Evolutionary conservation across 2,888 invertebrate genomes (phyloP), one percentile per base, ranked within the genome.

Genomic region (Caenorhabditis panamensis): DNA sequence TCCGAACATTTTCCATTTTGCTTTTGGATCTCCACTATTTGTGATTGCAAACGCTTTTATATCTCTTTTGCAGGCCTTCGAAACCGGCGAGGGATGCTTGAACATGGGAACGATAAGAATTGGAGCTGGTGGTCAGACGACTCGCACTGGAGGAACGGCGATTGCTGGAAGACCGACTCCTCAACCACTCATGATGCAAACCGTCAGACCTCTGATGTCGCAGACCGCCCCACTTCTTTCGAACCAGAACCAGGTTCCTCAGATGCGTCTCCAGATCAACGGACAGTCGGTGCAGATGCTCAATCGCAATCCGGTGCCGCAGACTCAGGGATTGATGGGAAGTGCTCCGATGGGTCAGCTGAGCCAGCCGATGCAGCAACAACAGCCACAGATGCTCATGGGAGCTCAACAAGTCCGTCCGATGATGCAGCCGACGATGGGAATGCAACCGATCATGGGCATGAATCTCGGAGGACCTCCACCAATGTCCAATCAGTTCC

Each of bases 71-170:
- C 64, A 73, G 53, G 31, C 64, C 13, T 73, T 56, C 64, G 62
- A 41, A 18, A 44, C 37, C 16, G 79, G 80, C 24, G 85, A 82
- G 22, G 69, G 75, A 18, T 75, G 80, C 47, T 31, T 88, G 8
- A 85, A 88, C 68, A 86, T 89, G 85, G 89, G 89, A 49, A 89
- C 89, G 8, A 85, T 89, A 9, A 84, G 89, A 9, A 89, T 89
- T 54, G 87, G 87, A 5, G n/a, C 59, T 24, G 59, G 67, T 3
- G 66, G 31, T n/a, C 28, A 26, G 24, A 1, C 8, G 1, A n/a
- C 2, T 13, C 26, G 54, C 1, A n/a, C 26, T 4, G 54, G 54
- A 26, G 11, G 62, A 63, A 36, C 62, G 36, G 63, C 20, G 28
- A 54, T 20, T 22, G n/a, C 79, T n/a, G 77, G 77, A 56, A 76